A percentile compares a stretch with the other conserved stretches of the same genome.
Conservation (phyloP, 2,113 vertebrate genomes). For the Ctenomys sociabilis region DNA sequence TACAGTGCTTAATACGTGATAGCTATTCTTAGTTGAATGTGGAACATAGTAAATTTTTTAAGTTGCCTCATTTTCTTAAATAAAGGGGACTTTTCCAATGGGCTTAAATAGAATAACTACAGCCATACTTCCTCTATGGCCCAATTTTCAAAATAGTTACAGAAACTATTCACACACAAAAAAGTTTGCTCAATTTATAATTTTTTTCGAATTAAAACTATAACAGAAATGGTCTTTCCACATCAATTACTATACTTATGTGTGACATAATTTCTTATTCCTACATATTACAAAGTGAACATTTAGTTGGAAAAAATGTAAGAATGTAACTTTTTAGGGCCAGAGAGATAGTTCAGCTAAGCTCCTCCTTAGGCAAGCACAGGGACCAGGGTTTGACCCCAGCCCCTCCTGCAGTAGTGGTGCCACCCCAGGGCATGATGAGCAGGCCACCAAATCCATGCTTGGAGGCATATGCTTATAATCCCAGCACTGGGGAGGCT, state of each 20-base stretch:
- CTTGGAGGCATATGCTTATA: too few species aligned
- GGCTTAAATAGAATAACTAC: slow-evolving; percentile 65
- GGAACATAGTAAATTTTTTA: not conserved
- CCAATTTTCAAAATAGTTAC: not conserved
- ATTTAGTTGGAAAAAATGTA: slow-evolving; percentile 10
- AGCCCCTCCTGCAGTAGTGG: too few species aligned
- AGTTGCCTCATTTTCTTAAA: not conserved
- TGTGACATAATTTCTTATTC: not conserved
- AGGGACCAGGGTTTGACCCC: too few species aligned
- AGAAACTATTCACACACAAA: not conserved
- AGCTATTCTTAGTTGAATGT: not conserved
- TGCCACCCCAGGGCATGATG: too few species aligned
- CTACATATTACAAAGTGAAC: not conserved
- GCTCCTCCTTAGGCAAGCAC: too few species aligned
- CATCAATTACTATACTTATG: not conserved
- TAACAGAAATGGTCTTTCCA: not conserved
- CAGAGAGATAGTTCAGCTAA: too few species aligned
- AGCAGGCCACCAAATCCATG: too few species aligned
- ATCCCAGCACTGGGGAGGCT: too few species aligned
- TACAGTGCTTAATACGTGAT: not conserved
- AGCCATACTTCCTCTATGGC: slow-evolving; percentile 52
- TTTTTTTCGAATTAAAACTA: slow-evolving; percentile 12
- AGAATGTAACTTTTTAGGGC: not conserved
- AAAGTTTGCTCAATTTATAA: not conserved
- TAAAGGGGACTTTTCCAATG: slow-evolving; percentile 26